Conservation (phyloP, 2,797 vertebrate species). For the Anolis apletophallus region DNA sequence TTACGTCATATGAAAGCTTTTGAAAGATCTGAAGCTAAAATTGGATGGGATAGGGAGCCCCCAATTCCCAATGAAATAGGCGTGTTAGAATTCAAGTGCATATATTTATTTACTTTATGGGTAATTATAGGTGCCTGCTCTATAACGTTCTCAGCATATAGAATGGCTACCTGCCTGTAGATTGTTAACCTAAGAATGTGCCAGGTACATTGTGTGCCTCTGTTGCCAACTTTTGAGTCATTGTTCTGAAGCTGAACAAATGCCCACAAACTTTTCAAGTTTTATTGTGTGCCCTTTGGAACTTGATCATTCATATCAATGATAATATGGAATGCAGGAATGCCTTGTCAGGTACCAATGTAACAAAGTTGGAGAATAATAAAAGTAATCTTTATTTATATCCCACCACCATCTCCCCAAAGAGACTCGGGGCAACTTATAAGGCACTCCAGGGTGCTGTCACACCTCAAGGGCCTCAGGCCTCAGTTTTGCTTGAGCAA, state of each 20-base stretch:
- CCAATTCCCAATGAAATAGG: not conserved
- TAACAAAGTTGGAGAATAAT: not conserved
- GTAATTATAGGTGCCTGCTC: not conserved
- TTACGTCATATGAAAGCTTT: not conserved
- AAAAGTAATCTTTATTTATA: too few relatives aligned
- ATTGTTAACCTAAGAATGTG: not conserved
- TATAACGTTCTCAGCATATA: not conserved
- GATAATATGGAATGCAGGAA: not conserved
- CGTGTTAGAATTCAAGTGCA: not conserved
- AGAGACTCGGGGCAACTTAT: too few relatives aligned
- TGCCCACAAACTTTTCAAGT: not conserved
- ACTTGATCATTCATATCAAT: not conserved
- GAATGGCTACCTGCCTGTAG: too few relatives aligned
- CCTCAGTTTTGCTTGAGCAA: too few relatives aligned
- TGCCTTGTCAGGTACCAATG: not conserved
- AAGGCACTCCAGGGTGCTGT: too few relatives aligned
- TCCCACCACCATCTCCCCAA: too few relatives aligned
- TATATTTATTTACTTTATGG: not conserved
- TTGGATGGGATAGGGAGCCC: not conserved
- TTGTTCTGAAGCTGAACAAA: not conserved
- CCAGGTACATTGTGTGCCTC: not conserved
- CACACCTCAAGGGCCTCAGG: too few relatives aligned
- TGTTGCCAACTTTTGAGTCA: not conserved
- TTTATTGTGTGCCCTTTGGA: not conserved
- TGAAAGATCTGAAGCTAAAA: not conserved